Evolutionary conservation across 2,888 invertebrate species (phyloP).

Genomic region (Smittia sp.): DNA sequence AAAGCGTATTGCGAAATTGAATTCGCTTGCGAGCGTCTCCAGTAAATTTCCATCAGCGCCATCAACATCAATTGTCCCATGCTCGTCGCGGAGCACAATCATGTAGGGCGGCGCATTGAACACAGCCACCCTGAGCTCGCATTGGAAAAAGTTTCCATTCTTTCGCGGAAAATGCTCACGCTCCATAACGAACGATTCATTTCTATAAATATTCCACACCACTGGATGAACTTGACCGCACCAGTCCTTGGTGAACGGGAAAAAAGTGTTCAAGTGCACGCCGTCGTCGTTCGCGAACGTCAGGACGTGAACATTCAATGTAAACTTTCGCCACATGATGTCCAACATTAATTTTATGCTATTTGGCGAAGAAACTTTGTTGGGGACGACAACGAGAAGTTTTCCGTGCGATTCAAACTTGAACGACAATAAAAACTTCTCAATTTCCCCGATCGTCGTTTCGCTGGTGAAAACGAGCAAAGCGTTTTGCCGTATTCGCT

Average conservation of each 20-base stretch:
- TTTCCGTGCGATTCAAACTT: neutral
- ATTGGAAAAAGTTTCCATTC: conserved; percentile 3
- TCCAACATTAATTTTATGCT: conserved; percentile 20
- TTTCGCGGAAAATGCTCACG: conserved; percentile 18
- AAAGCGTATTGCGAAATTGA: neutral
- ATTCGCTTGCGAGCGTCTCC: neutral
- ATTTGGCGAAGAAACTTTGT: neutral
- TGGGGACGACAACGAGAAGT: neutral
- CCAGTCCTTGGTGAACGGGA: conserved; percentile 23
- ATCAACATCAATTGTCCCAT: neutral
- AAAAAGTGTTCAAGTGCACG: neutral
- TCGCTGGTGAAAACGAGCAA: neutral
- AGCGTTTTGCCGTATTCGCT: neutral
- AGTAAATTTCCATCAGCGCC: neutral
- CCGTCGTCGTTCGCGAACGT: neutral
- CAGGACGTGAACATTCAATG: conserved; percentile 21
- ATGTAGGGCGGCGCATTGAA: neutral
- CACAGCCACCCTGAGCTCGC: neutral
- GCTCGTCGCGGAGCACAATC: neutral
- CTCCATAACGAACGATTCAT: neutral
- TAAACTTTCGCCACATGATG: conserved; percentile 31
- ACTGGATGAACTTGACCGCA: conserved; percentile 41
- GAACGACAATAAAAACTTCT: neutral
- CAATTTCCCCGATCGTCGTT: neutral
- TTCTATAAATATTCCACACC: conserved; percentile 37